Percentiles rank a stretch among this genome's conserved stretches.
phyloP scores from a whole-genome alignment of 2,888 invertebrate species.

The Tetragonula carbonaria region DNA sequence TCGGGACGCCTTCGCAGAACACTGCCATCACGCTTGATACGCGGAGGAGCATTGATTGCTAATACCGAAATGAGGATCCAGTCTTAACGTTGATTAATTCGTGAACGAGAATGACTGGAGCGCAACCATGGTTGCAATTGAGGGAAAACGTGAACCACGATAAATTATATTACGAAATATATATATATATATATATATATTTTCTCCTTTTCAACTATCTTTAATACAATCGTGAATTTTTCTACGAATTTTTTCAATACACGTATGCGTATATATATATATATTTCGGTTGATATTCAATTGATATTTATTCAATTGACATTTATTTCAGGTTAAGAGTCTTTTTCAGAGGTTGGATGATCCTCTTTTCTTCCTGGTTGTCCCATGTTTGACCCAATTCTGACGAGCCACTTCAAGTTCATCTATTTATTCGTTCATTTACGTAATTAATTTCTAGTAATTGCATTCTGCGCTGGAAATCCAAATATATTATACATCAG shows the following conservation, averaged over 20 bases:
- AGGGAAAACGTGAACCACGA: neutral
- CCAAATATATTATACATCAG: no score
- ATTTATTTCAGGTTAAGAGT: no score
- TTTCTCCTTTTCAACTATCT: neutral
- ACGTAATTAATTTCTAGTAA: no score
- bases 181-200: no score
- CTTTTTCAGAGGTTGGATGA: no score
- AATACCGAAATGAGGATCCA: constrained; percentile 15
- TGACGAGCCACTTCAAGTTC: no score
- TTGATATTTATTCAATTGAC: neutral
- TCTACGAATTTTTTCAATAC: neutral
- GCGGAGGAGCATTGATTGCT: neutral
- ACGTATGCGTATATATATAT: no score
- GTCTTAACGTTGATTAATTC: constrained; percentile 3
- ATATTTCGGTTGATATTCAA: no score
- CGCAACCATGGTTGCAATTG: neutral
- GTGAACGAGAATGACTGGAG: neutral
- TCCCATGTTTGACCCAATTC: no score
- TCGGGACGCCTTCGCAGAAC: neutral
- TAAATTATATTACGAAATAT: neutral
- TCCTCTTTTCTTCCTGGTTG: no score
- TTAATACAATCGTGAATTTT: neutral
- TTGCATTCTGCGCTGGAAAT: no score
- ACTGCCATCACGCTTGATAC: neutral
- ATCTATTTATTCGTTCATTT: no score